These are phyloP conservation scores for Sciaenops ocellatus DNA, from an alignment of 2,797 vertebrate genomes.

Conservation along the genomic window DNA sequence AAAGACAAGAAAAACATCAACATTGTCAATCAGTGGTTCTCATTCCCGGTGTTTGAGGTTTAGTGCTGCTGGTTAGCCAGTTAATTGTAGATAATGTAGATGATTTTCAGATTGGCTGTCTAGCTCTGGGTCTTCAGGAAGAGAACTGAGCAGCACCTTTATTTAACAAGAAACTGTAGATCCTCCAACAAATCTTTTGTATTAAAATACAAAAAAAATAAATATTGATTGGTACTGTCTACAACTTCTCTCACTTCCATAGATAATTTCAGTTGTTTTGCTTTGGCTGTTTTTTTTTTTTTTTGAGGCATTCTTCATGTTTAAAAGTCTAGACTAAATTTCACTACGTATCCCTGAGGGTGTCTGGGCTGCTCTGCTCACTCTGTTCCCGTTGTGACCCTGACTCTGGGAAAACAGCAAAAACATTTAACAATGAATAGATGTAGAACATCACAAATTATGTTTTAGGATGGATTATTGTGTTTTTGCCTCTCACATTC, in stretches of 20 bases:
- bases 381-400: constrained; percentile 25
- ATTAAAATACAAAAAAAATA: neutral
- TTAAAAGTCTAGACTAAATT: constrained; percentile 37
- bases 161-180: neutral
- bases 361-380: constrained; percentile 25
- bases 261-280: neutral
- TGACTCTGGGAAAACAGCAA: constrained; percentile 4
- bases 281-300: constrained; percentile 31
- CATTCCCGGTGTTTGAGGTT: constrained; percentile 14
- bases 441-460: constrained; percentile 11
- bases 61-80: constrained; percentile 5
- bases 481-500: neutral
- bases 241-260: neutral
- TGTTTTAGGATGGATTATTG: neutral
- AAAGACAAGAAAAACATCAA: neutral
- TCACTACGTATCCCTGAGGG: constrained; percentile 14
- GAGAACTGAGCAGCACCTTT: neutral
- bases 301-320: constrained; percentile 27
- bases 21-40: neutral
- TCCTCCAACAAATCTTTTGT: neutral
- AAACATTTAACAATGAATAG: neutral
- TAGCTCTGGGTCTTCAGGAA: neutral
- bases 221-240: neutral
- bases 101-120: constrained; percentile 12
- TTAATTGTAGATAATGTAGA: neutral